These are phyloP conservation scores for Zingel zingel DNA, from an alignment of 2,113 vertebrate genomes.

Conservation along the genomic window DNA sequence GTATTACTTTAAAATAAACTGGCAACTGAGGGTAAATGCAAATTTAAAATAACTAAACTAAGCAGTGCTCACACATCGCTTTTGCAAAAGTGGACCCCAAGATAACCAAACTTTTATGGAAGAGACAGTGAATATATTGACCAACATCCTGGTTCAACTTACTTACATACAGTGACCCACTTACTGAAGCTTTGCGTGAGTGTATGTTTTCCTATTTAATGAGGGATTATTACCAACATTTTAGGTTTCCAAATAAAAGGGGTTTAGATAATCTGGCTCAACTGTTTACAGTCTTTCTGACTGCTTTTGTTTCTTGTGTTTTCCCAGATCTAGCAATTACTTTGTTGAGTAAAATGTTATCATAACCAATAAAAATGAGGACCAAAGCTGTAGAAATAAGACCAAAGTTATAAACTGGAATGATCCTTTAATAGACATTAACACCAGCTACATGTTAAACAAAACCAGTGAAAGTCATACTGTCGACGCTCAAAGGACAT, in stretches of 20 bases:
- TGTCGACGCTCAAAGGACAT: conserved; percentile 25
- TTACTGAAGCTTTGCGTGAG: neutral
- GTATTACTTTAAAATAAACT: neutral
- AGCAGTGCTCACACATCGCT: neutral
- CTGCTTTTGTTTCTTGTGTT: neutral
- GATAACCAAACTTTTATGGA: neutral
- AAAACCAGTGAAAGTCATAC: conserved; percentile 60
- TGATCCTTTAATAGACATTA: conserved; percentile 21
- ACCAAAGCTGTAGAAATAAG: neutral
- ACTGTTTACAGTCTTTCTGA: neutral
- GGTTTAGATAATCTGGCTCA: neutral
- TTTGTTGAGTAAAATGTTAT: neutral
- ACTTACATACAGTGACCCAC: neutral
- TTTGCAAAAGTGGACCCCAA: neutral
- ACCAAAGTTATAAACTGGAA: neutral
- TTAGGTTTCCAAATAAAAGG: neutral
- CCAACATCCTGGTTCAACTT: neutral
- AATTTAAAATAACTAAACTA: neutral
- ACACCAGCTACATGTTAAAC: conserved; percentile 19
- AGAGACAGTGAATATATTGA: neutral
- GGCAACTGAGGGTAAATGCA: neutral
- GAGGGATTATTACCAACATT: neutral
- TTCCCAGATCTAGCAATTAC: neutral
- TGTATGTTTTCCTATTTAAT: neutral
- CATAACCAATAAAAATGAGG: neutral